Base-by-base conservation (phyloP, 2,888 invertebrate species). In the Drosophila picticornis region DNA sequence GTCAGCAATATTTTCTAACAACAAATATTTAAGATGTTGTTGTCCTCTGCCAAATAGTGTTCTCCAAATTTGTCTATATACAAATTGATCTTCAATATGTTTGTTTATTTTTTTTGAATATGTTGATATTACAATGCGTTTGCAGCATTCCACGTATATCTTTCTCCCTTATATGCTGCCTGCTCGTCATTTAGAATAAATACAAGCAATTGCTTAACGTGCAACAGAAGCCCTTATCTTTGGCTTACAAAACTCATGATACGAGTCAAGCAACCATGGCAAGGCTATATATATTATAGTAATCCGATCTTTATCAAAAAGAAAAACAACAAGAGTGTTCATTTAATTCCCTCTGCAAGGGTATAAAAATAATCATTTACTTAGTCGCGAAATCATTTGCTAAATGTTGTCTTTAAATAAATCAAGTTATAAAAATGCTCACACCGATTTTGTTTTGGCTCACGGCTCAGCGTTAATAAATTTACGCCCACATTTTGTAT, bases 381-480 rank as follows among this genome's bases (percentile, higher is more conserved):
- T 77, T 77, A 63, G 81, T 77, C 48, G 58, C 71, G 43, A 73
- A 73, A 81, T 78, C 82, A 70, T 65, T 88, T 72, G 85, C 80
- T 85, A 84, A 83, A 84, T 82, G 83, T 79, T 82, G 63, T 86
- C 80, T 88, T 79, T 85, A 90, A 84, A 84, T 84, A 84, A 84
- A 84, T 84, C 90, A 84, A 90, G 88, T 90, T 85, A 84, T 90
- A 88, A 90, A 85, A 90, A 77, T 85, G 87, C 70, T 80, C 60
- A 72, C 72, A 67, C 62, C 75, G 84, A 77, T 86, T 85, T 88
- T 53, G 72, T 88, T 80, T 90, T 83, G 81, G 87, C 90, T 87
- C 67, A 69, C 69, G 67, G 78, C 71, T 84, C 61, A 77, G 77
- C 75, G 64, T 75, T 88, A 75, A 85, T 85, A 85, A 85, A 85